phyloP scores from a whole-genome alignment of 2,797 vertebrate genomes.

The Labroides dimidiatus region DNA sequence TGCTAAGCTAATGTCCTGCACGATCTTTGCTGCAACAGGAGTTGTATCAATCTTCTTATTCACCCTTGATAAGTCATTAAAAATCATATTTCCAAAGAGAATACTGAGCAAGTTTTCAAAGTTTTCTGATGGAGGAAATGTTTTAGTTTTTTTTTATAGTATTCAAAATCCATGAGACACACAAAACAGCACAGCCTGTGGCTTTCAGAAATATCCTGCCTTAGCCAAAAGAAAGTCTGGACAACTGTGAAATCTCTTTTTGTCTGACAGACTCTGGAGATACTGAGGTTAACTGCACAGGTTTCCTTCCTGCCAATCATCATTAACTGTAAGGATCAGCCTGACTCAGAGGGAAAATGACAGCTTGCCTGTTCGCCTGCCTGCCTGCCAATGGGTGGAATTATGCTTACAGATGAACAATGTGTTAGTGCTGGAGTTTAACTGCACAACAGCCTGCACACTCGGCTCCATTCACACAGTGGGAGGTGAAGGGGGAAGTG shows the following conservation, averaged over 20 bases:
- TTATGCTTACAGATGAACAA: conserved; percentile 41
- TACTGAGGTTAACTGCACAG: conserved; percentile 37
- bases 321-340: conserved; percentile 41
- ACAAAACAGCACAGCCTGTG: not conserved
- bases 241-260: conserved; percentile 21
- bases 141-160: not conserved
- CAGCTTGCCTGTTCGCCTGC: conserved; percentile 27
- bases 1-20: too few relatives aligned
- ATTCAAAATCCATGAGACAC: not conserved
- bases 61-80: not conserved
- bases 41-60: too few relatives aligned
- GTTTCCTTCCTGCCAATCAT: conserved; percentile 55
- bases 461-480: conserved; percentile 35
- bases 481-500: conserved; percentile 20
- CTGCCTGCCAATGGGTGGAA: conserved; percentile 42
- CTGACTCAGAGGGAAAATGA: conserved; percentile 41
- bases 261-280: conserved; percentile 20
- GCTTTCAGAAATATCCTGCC: not conserved
- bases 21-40: too few relatives aligned
- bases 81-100: not conserved
- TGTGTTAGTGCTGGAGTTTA: conserved; percentile 35
- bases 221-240: conserved; percentile 1
- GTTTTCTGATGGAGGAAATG: too few relatives aligned
- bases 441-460: conserved; percentile 22
- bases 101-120: not conserved